Conservation (phyloP, 2,888 invertebrate genomes). For the Alloplasta piceator region DNA sequence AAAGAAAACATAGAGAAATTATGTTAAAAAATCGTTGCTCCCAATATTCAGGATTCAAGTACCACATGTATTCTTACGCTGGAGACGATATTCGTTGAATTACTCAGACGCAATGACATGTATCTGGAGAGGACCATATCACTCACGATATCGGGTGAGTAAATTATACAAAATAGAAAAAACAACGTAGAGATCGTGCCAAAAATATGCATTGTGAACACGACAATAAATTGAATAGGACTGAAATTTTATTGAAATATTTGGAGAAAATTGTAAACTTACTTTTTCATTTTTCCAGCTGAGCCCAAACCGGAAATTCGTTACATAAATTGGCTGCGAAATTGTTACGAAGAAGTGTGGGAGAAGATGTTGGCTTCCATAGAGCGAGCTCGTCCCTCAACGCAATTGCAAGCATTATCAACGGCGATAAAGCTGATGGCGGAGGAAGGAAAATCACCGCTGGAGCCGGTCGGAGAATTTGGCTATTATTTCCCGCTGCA, state of each 20-base stretch:
- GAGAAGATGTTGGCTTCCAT: conserved; percentile 86
- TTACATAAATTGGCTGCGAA: conserved; percentile 88
- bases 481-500: conserved; percentile 87
- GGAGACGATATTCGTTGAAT: conserved; percentile 89
- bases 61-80: conserved; percentile 87
- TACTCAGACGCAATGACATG: conserved; percentile 88
- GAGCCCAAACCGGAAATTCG: conserved; percentile 86
- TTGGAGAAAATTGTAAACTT: neutral
- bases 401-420: conserved; percentile 87
- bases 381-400: conserved; percentile 84
- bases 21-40: conserved; percentile 11
- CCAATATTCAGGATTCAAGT: conserved; percentile 73
- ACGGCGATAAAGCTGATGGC: conserved; percentile 90
- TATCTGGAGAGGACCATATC: conserved; percentile 84
- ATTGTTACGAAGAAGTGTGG: conserved; percentile 88
- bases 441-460: conserved; percentile 88
- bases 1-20: no score
- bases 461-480: conserved; percentile 84
- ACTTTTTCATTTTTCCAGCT: conserved; percentile 57
- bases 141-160: conserved; percentile 78
- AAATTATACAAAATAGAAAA: neutral
- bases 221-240: neutral
- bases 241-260: neutral
- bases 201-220: no score
- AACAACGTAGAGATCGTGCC: no score